Percentiles rank a stretch among this genome's conserved stretches.
phyloP scores from a whole-genome alignment of 2,888 invertebrate species.

The Copidosoma aretas region DNA sequence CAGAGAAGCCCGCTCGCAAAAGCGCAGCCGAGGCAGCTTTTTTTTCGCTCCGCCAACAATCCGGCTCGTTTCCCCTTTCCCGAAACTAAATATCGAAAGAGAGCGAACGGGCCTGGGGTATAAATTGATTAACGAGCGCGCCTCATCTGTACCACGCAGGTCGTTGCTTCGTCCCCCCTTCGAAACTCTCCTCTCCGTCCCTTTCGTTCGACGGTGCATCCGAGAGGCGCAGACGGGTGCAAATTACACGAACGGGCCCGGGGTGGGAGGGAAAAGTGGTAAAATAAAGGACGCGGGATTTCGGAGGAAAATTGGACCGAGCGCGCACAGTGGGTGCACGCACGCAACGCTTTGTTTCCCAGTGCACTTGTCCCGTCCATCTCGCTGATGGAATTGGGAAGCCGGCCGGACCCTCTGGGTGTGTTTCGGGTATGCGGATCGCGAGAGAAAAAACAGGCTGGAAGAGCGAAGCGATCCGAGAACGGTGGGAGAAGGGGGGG shows the following conservation, averaged over 20 bases:
- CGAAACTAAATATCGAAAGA: constrained; percentile 8
- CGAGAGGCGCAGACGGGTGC: constrained; percentile 7
- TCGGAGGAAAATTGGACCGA: constrained; percentile 4
- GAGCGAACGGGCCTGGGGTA: constrained; percentile 17
- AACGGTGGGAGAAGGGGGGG: constrained; percentile 4
- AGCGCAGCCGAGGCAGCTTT: constrained; percentile 16
- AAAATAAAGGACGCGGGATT: constrained; percentile 2
- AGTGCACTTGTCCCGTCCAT: constrained; percentile 38
- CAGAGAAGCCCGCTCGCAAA: constrained; percentile 12
- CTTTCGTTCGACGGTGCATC: too few species aligned
- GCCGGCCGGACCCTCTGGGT: constrained; percentile 5
- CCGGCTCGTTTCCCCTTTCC: too few species aligned
- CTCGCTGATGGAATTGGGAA: constrained; percentile 42
- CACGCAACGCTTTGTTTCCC: constrained; percentile 40
- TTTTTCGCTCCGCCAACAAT: constrained; percentile 25
- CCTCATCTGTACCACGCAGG: constrained; percentile 2
- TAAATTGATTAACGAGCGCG: constrained; percentile 34
- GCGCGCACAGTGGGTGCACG: constrained; percentile 22
- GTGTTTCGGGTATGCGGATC: constrained; percentile 1
- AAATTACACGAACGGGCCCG: constrained; percentile 25
- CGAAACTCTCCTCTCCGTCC: constrained; percentile 1
- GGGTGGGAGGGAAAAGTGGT: background rate
- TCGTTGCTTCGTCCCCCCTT: background rate
- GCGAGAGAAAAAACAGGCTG: constrained; percentile 8
- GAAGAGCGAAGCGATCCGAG: constrained; percentile 18